A percentile compares a stretch with the other conserved stretches of the same genome.
Conservation (phyloP, 2,797 vertebrate species). For the Lagodon rhomboides region DNA sequence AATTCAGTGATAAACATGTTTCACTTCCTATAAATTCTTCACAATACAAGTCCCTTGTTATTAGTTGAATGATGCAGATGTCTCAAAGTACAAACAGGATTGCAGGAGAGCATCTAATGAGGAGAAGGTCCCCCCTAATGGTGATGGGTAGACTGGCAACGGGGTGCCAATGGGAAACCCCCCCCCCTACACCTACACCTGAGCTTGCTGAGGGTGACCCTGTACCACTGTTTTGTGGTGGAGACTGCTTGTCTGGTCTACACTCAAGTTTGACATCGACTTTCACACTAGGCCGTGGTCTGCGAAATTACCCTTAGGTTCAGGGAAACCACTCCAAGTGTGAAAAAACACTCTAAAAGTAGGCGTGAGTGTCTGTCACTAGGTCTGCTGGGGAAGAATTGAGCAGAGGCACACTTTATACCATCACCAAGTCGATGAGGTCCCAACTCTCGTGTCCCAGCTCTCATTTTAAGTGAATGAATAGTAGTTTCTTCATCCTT, state of each 20-base stretch:
- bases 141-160: too few species aligned
- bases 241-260: neutral
- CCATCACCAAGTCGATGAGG: neutral
- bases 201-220: neutral
- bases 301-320: neutral
- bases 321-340: neutral
- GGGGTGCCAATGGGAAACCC: too few species aligned
- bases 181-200: too few species aligned
- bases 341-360: neutral
- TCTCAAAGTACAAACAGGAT: too few species aligned
- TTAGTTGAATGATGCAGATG: too few species aligned
- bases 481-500: neutral
- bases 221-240: neutral
- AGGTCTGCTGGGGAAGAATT: neutral
- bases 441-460: neutral
- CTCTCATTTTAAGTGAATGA: constrained; percentile 11
- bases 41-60: too few species aligned
- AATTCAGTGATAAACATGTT: too few species aligned
- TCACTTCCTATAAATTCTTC: too few species aligned
- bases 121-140: too few species aligned
- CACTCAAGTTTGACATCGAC: constrained; percentile 9
- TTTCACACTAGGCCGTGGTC: neutral
- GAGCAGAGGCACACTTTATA: too few species aligned
- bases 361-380: neutral
- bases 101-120: too few species aligned